Percentiles rank a stretch among this genome's conserved stretches.
Conservation (phyloP, 2,888 invertebrate species). For the Adelphocoris suturalis region DNA sequence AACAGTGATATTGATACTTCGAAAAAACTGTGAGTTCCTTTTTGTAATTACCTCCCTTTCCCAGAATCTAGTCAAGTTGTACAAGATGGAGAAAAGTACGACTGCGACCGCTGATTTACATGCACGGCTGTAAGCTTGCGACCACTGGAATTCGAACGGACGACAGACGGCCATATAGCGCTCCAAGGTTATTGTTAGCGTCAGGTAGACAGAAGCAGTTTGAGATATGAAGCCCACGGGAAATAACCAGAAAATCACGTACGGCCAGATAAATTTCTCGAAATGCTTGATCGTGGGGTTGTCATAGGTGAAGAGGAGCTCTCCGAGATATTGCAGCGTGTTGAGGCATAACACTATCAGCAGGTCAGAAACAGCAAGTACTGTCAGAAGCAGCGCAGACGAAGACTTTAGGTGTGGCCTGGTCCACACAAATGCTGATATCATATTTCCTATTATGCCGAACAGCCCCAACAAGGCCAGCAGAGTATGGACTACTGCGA, state of each 20-base stretch:
- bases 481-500: background rate
- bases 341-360: background rate
- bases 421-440: background rate
- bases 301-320: background rate
- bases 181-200: background rate
- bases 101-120: background rate
- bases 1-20: too few species aligned
- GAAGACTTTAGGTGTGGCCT: background rate
- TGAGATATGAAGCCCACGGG: background rate
- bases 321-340: background rate
- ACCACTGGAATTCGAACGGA: background rate
- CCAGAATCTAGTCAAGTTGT: slow-evolving; percentile 6
- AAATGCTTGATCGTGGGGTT: background rate
- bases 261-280: background rate
- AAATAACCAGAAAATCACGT: background rate
- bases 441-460: background rate
- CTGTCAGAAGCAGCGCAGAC: background rate
- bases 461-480: background rate
- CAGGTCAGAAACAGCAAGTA: background rate
- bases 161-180: background rate
- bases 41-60: background rate
- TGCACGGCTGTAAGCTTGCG: background rate
- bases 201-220: background rate
- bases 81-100: background rate
- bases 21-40: too few species aligned